Conservation (phyloP, 2,113 vertebrate species). For the Myotis lucifugus region DNA sequence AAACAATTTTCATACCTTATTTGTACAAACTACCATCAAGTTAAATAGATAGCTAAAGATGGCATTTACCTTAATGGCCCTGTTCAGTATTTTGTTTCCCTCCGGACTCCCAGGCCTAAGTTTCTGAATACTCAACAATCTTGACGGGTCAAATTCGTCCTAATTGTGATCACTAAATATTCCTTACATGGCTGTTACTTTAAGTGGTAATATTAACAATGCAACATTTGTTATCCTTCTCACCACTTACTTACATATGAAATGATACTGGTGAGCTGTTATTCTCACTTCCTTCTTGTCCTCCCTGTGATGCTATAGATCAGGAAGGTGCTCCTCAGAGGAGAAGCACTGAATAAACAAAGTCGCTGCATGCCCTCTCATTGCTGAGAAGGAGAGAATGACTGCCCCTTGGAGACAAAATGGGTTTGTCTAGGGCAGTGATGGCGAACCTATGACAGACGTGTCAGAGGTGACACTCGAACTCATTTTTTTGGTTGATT, state of each 20-base stretch:
- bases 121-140: constrained; percentile 33
- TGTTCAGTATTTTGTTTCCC: constrained; percentile 41
- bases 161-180: constrained; percentile 29
- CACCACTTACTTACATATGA: constrained; percentile 20
- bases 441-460: too few species aligned
- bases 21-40: background rate
- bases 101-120: background rate
- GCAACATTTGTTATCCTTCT: constrained; percentile 30
- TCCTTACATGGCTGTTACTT: constrained; percentile 44
- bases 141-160: background rate
- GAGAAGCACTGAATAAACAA: background rate
- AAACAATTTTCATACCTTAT: background rate
- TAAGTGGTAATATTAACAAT: constrained; percentile 54
- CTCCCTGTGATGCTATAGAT: background rate
- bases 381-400: background rate
- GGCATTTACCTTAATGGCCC: constrained; percentile 42
- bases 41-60: constrained; percentile 52
- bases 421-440: background rate
- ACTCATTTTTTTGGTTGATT: too few species aligned
- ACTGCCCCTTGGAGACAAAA: background rate
- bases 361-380: background rate
- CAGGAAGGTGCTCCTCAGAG: background rate
- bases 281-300: background rate
- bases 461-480: too few species aligned
- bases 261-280: background rate